phyloP scores from a whole-genome alignment of 2,113 vertebrate species.

The Craseonycteris thonglongyai region DNA sequence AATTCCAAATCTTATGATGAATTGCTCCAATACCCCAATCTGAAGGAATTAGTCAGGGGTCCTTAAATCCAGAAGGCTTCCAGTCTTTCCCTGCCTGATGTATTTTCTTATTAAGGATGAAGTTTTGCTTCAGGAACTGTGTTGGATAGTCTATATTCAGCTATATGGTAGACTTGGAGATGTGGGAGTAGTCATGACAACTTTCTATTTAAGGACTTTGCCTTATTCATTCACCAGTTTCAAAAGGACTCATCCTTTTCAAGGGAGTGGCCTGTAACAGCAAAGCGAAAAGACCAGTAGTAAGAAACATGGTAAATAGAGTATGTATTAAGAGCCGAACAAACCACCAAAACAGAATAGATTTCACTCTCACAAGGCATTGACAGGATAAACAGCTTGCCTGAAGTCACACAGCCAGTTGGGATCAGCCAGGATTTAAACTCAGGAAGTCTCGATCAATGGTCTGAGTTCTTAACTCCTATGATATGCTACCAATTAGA shows the following conservation, averaged over 20 bases:
- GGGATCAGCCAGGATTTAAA: neutral
- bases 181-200: neutral
- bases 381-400: neutral
- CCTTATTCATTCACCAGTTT: neutral
- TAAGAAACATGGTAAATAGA: neutral
- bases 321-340: neutral
- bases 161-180: neutral
- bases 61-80: neutral
- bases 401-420: neutral
- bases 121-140: neutral
- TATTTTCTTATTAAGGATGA: neutral
- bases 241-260: neutral
- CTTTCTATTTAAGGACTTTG: neutral
- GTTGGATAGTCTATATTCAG: neutral
- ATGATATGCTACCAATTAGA: neutral
- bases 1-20: neutral
- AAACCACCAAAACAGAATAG: neutral
- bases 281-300: neutral
- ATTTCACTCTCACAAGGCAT: neutral
- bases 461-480: neutral
- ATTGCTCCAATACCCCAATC: neutral
- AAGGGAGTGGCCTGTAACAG: neutral
- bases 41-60: neutral
- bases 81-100: neutral
- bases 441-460: neutral